phyloP scores from a whole-genome alignment of 1,140 invertebrate species.

The Polypedilum pembai region DNA sequence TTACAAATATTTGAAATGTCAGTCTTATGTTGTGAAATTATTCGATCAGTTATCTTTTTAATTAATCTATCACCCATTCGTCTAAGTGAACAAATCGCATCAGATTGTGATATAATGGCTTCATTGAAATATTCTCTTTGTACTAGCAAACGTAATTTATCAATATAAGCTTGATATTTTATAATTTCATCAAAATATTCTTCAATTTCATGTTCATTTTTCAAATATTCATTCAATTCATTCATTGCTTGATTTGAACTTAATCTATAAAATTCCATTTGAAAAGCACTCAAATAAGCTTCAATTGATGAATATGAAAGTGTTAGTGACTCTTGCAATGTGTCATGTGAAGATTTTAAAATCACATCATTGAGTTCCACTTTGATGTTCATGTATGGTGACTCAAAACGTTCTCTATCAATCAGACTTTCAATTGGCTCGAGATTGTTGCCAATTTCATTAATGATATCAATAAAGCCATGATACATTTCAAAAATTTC shows the following conservation, averaged over 20 bases:
- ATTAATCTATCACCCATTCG: slow-evolving; percentile 43
- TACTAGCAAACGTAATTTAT: slow-evolving; percentile 51
- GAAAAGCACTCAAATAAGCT: slow-evolving; percentile 39
- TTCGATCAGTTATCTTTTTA: slow-evolving; percentile 45
- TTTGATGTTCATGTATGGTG: slow-evolving; percentile 28
- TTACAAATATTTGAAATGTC: slow-evolving; percentile 56
- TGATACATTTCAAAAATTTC: slow-evolving; percentile 42
- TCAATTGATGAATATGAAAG: slow-evolving; percentile 40
- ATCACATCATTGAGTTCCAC: slow-evolving; percentile 38
- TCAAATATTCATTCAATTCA: slow-evolving; percentile 38
- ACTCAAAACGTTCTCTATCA: slow-evolving; percentile 36
- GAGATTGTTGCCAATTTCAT: slow-evolving; percentile 42
- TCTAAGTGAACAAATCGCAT: slow-evolving; percentile 46
- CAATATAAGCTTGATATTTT: slow-evolving; percentile 51
- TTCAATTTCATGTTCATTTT: slow-evolving; percentile 48
- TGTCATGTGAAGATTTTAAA: slow-evolving; percentile 36
- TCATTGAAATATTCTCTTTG: slow-evolving; percentile 56
- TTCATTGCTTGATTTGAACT: slow-evolving; percentile 40
- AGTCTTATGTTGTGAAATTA: slow-evolving; percentile 46
- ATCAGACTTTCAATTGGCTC: slow-evolving; percentile 45
- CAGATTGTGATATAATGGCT: slow-evolving; percentile 46
- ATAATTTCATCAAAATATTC: slow-evolving; percentile 51
- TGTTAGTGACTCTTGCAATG: slow-evolving; percentile 39
- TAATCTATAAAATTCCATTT: slow-evolving; percentile 41
- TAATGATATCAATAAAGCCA: slow-evolving; percentile 42